Conservation (phyloP, 2,113 vertebrate species). For the Formicarius rufipectus region DNA sequence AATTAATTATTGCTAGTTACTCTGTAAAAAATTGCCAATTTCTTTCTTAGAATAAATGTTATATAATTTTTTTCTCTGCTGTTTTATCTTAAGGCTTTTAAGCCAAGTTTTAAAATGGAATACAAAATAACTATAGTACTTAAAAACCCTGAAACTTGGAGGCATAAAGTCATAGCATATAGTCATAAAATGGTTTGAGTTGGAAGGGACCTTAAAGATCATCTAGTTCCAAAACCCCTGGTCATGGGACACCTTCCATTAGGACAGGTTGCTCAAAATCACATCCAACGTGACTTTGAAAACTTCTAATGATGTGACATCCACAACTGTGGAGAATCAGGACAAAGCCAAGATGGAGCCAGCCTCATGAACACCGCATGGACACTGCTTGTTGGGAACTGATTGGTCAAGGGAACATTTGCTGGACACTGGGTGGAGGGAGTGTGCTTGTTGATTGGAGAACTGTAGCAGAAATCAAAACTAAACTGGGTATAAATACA, state of each 20-base stretch:
- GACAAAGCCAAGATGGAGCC: too few relatives aligned
- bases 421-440: too few relatives aligned
- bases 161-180: neutral
- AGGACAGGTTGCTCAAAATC: neutral
- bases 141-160: accelerated
- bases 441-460: too few relatives aligned
- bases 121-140: neutral
- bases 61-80: neutral
- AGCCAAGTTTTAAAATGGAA: neutral
- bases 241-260: neutral
- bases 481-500: too few relatives aligned
- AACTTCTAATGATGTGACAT: neutral
- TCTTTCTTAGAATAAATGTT: neutral
- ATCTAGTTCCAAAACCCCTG: accelerated
- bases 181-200: neutral
- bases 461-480: too few relatives aligned
- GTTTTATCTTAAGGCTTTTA: neutral
- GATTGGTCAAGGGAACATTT: too few relatives aligned
- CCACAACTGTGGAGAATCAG: too few relatives aligned
- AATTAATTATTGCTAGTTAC: neutral
- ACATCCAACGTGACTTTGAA: neutral
- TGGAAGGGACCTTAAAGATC: neutral
- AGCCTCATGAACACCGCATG: too few relatives aligned
- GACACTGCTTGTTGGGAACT: too few relatives aligned
- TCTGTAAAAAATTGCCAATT: neutral